Conservation (phyloP, 2,888 invertebrate genomes). For the Mesoligia furuncula region DNA sequence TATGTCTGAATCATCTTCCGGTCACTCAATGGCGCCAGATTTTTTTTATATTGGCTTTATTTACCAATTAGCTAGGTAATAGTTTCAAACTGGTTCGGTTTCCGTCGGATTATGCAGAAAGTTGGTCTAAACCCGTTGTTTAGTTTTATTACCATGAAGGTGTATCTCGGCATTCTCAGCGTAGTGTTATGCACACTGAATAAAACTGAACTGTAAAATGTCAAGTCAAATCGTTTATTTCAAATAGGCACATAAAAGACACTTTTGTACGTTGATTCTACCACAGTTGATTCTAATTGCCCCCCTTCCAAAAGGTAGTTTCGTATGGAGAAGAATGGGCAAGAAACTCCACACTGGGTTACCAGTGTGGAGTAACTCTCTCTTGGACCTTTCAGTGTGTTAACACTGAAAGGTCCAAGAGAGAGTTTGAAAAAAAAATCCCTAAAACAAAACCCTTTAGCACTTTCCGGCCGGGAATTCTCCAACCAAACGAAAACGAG, state of each 20-base stretch:
- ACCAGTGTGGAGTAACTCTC: too few species aligned
- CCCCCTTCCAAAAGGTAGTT: too few species aligned
- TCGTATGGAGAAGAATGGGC: neutral
- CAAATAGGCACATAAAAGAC: neutral
- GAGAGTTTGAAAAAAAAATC: neutral
- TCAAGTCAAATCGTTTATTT: too few species aligned
- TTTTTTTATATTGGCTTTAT: slow-evolving; percentile 45
- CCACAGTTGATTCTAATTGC: neutral
- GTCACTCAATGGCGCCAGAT: slow-evolving; percentile 59
- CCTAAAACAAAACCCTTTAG: neutral
- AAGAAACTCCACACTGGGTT: neutral
- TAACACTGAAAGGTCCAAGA: neutral
- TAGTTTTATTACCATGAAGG: slow-evolving; percentile 35
- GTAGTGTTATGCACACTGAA: neutral
- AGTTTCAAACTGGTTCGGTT: slow-evolving; percentile 59
- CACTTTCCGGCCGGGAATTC: neutral
- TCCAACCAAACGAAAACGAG: neutral
- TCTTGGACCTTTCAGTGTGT: too few species aligned
- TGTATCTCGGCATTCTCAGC: slow-evolving; percentile 24
- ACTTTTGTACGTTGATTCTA: neutral
- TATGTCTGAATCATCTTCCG: slow-evolving; percentile 79
- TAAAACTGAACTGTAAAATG: too few species aligned
- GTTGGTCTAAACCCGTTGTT: slow-evolving; percentile 34
- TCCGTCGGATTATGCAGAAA: slow-evolving; percentile 47
- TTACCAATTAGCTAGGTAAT: slow-evolving; percentile 23